phyloP scores from a whole-genome alignment of 2,113 vertebrate genomes.

The Pan troglodytes region DNA sequence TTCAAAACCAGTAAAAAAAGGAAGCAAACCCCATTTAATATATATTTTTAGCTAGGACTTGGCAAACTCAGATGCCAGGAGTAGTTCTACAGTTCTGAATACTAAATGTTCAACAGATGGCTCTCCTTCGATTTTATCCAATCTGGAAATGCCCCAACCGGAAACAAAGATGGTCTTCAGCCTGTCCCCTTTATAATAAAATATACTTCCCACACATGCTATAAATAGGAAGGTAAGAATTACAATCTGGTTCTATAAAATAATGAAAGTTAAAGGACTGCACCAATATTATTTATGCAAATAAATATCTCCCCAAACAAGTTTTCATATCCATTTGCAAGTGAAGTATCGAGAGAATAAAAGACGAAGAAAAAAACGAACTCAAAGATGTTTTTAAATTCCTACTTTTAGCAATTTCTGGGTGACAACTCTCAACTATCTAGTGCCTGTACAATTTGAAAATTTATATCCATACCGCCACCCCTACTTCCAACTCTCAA shows the following conservation, averaged over 20 bases:
- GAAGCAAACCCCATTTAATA: conserved; percentile 52
- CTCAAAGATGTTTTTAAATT: background rate
- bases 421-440: background rate
- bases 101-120: conserved; percentile 76
- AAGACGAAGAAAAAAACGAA: background rate
- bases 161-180: conserved; percentile 55
- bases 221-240: conserved; percentile 2
- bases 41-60: conserved; percentile 56
- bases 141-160: conserved; percentile 66
- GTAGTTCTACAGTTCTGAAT: conserved; percentile 59
- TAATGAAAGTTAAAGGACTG: background rate
- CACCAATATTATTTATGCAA: background rate
- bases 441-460: background rate
- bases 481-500: background rate
- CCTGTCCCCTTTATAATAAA: conserved; percentile 27
- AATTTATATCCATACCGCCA: background rate
- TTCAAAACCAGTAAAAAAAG: conserved; percentile 30
- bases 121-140: conserved; percentile 54
- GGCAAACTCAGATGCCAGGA: conserved; percentile 61
- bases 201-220: background rate
- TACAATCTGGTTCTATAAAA: background rate
- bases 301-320: conserved; percentile 14
- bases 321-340: background rate
- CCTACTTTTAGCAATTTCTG: background rate
- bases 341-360: background rate